These are phyloP conservation scores for Percopsis omiscomaycus DNA, from an alignment of 2,797 vertebrate species.

Conservation along the genomic window DNA sequence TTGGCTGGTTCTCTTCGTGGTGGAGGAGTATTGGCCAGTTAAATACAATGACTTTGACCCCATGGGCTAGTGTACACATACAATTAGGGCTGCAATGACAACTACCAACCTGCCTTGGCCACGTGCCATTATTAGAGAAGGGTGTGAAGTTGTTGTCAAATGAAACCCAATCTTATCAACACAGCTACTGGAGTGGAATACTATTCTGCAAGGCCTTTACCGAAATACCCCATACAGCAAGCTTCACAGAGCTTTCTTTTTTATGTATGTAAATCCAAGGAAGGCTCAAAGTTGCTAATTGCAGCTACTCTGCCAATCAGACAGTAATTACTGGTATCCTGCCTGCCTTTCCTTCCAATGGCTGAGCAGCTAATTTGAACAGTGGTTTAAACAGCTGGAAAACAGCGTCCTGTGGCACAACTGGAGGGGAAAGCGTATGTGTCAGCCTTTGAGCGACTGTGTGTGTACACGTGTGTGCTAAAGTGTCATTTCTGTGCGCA, in stretches of 20 bases:
- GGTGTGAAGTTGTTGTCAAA: slow-evolving; percentile 11
- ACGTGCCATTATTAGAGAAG: neutral
- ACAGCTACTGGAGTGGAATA: slow-evolving; percentile 21
- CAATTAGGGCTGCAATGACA: too few relatives aligned
- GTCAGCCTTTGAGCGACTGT: slow-evolving; percentile 34
- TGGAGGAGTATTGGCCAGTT: too few relatives aligned
- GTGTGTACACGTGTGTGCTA: slow-evolving; percentile 24
- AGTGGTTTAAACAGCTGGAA: slow-evolving; percentile 82
- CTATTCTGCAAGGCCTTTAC: slow-evolving; percentile 3
- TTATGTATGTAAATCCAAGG: slow-evolving; percentile 67
- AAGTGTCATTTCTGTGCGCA: slow-evolving; percentile 5
- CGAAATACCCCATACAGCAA: slow-evolving; percentile 31
- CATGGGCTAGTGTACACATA: too few relatives aligned
- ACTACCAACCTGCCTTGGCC: neutral
- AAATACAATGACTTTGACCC: too few relatives aligned
- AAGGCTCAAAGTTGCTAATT: slow-evolving; percentile 78
- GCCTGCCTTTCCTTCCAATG: slow-evolving; percentile 83
- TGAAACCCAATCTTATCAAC: slow-evolving; percentile 32
- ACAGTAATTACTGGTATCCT: slow-evolving; percentile 85
- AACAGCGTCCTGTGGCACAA: slow-evolving; percentile 72
- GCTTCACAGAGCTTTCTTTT: slow-evolving; percentile 32
- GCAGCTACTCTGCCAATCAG: slow-evolving; percentile 84
- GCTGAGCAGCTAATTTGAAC: slow-evolving; percentile 86
- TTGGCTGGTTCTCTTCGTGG: too few relatives aligned
- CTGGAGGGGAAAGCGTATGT: slow-evolving; percentile 50